Base-by-base conservation (phyloP, 2,113 vertebrate genomes). In the Pogona vitticeps region DNA sequence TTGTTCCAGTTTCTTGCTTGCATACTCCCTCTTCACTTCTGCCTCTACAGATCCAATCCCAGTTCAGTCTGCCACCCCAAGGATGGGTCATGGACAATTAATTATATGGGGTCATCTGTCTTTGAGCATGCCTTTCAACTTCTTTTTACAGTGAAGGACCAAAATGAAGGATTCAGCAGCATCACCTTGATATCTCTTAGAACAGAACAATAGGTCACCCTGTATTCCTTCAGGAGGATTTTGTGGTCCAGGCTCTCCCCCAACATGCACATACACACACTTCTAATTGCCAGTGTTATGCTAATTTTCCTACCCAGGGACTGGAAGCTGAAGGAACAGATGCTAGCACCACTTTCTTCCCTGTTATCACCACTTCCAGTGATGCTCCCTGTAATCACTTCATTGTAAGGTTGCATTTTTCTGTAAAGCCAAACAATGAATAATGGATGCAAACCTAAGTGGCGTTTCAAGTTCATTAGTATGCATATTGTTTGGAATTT, bases 371-470 rank as follows among this genome's bases (percentile, higher is more conserved):
- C 21, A 10, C 33, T 93, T 79, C 91, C 93, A 95, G 92, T 0
- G 84, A 93, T 91, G 90, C 86, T 94, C 93, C 81, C 89, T 91
- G 79, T 93, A 94, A 94, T 92, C 36, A 13, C 59, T 93, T 85
- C 88, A 90, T 94, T 94, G 92, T 93, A 92, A 0, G 14, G 70
- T 86, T 92, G 61, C 38, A 3, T 88, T 92, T 52, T 94, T 86
- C 90, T 91, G 86, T 91, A 93, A 93, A 88, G 89, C 93, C 78
- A 89, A 93, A 93, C 91, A 94, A 93, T 94, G 94, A 95, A 94
- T 95, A 95, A 95, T 94, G 93, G 93, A 94, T 95, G 93, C 89
- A 92, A 94, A 94, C 90, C 87, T 92, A 95, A 93, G 91, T 93
- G 92, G 91, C 1, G 4, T 94, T 94, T 94, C 93, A 93, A 92